Conservation (phyloP, 2,797 vertebrate species). For the Triplophysa bombifrons region DNA sequence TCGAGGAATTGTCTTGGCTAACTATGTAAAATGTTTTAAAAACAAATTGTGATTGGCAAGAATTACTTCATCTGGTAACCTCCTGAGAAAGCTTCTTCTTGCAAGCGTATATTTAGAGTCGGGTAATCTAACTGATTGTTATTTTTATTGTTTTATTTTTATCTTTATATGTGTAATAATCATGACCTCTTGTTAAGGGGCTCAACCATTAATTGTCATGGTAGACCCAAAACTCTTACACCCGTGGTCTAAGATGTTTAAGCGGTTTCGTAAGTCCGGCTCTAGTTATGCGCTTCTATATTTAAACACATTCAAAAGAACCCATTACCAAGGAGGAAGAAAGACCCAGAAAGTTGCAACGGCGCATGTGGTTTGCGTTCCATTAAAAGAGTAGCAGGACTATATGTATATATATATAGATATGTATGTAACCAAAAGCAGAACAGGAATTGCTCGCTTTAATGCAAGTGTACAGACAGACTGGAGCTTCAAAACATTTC, state of each 20-base stretch:
- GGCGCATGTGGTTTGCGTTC: slow-evolving; percentile 12
- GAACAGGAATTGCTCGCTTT: slow-evolving; percentile 66
- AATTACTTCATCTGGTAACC: background rate
- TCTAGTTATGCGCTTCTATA: background rate
- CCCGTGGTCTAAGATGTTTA: too few relatives aligned
- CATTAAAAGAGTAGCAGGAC: slow-evolving; percentile 61
- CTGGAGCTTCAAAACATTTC: slow-evolving; percentile 64
- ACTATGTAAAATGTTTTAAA: background rate
- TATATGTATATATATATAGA: slow-evolving; percentile 47
- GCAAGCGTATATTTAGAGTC: background rate
- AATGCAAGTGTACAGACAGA: slow-evolving; percentile 67
- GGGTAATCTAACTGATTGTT: background rate
- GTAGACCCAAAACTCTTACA: too few relatives aligned
- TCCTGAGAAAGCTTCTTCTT: background rate
- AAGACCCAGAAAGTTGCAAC: background rate
- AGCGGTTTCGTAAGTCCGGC: background rate
- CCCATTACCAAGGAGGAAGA: background rate
- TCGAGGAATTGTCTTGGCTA: background rate
- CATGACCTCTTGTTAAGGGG: background rate
- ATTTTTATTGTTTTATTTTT: background rate
- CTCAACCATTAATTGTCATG: background rate
- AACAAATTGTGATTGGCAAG: background rate
- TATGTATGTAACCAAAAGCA: slow-evolving; percentile 51
- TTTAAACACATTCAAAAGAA: background rate
- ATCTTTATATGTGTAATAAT: background rate